Evolutionary conservation across 1,140 invertebrate genomes (phyloP), one percentile per base, ranked within the genome.

Genomic region (Listronotus oregonensis): DNA sequence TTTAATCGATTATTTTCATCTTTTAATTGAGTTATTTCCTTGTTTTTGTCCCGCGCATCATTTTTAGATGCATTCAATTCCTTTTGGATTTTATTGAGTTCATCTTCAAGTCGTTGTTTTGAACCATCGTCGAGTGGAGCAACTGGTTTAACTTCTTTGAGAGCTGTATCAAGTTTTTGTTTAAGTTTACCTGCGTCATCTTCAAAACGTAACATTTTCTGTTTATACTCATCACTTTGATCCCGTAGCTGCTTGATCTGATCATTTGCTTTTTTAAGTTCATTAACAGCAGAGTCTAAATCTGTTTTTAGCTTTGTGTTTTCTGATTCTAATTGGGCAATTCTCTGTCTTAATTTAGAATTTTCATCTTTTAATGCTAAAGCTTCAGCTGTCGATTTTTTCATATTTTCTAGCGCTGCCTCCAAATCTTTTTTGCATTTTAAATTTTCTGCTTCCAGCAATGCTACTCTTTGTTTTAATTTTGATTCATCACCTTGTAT

Each of bases 361-460:
- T 65, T 55, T 59, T 66, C 63, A n/a, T 52, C 56, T 47, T 59
- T 64, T 11, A 68, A 47, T 6, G n/a, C 27, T 9, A 27, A 54
- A 14, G 15, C 14, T 49, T 63, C 55, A 11, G 17, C 37, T 5
- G 27, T 12, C 1, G 27, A n/a, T 9, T 66, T 63, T 52, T 47
- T 64, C 12, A 15, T 15, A 27, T 67, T 52, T n/a, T 51, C 60
- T 12, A 60, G 12, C 8, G 64, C 64, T 6, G 31, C 47, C n/a
- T 69, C 65, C 21, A 64, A 51, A 10, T 70, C 49, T 37, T 50
- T 58, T 39, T 66, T 61, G 11, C 64, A 31, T 43, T 62, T 70
- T 6, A 27, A 11, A 34, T 64, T 67, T 31, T 70, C 71, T 4
- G 21, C 55, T 21, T 67, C 58, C 0, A 65, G 46, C 3, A 67